Evolutionary conservation across 92 coral and sea anemone genomes (phyloP).

Genomic region (Phenganax subtilis): DNA sequence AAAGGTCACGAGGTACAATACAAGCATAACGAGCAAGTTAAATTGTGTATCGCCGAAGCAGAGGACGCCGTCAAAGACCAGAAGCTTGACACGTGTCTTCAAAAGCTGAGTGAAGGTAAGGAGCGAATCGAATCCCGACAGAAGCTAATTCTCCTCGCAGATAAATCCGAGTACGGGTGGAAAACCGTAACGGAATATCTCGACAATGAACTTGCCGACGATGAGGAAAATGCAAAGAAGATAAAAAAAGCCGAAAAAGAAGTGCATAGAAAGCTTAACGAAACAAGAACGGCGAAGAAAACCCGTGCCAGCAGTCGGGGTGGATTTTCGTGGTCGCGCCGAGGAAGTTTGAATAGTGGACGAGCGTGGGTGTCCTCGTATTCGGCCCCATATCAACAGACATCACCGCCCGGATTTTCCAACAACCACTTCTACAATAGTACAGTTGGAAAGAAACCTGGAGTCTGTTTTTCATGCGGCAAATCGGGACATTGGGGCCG

Average conservation of each 20-base stretch:
- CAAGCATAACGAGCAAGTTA: slow-evolving; percentile 50
- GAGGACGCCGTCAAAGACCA: slow-evolving; percentile 39
- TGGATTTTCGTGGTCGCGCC: slow-evolving; percentile 38
- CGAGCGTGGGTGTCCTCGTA: slow-evolving; percentile 20
- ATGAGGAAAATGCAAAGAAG: slow-evolving; percentile 50
- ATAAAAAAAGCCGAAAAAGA: slow-evolving; percentile 54
- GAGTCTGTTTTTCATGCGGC: slow-evolving; percentile 50
- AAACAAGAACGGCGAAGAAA: slow-evolving; percentile 37
- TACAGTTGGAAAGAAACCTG: slow-evolving; percentile 35
- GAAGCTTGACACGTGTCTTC: slow-evolving; percentile 47
- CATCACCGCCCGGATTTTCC: background rate
- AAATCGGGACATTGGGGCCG: slow-evolving; percentile 51
- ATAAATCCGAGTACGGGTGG: slow-evolving; percentile 49
- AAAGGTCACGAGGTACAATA: slow-evolving; percentile 50
- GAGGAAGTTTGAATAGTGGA: slow-evolving; percentile 24
- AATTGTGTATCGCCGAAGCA: slow-evolving; percentile 42
- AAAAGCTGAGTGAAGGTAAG: slow-evolving; percentile 50
- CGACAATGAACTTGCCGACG: slow-evolving; percentile 42
- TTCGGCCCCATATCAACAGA: slow-evolving; percentile 17
- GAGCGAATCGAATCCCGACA: slow-evolving; percentile 40
- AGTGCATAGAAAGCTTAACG: slow-evolving; percentile 48
- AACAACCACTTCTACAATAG: slow-evolving; percentile 20
- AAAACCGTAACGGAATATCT: slow-evolving; percentile 50
- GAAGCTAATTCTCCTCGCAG: slow-evolving; percentile 45
- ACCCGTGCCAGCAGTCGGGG: slow-evolving; percentile 17